Base-by-base conservation (phyloP, 2,113 vertebrate species). In the Eclectus roratus region DNA sequence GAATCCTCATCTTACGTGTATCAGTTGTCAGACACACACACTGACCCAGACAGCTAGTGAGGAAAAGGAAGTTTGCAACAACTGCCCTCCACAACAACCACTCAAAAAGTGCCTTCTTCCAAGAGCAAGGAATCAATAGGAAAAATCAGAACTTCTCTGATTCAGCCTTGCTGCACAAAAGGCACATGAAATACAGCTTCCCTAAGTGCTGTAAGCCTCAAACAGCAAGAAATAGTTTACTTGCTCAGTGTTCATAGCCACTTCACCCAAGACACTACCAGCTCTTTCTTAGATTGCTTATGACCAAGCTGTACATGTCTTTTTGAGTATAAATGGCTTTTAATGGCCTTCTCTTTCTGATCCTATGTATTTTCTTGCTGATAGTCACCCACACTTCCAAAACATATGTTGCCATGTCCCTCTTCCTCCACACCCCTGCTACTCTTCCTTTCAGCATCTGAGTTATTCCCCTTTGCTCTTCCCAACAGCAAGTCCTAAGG, bases 301-400 rank as follows among this genome's bases (percentile, higher is more conserved):
- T 13, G 27, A 25, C 17, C 37, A 81, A 50, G 35, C 18, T 44
- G 20, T 16, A 55, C 0, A 0, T 35, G 33, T 17, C 17, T 24
- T 84, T 87, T 61, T 25, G 18, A 71, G 46, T 44, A 53, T 14
- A 44, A 76, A 80, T 11, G 17, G 23, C 47, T 89, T 79, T 82
- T 56, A 72, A 43, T 47, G 18, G 18, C 63, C n/a, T 71, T 69
- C 44, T 76, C 44, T 77, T 80, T 88, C 71, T 77, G 63, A 2
- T 66, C 6, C 27, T 10, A 0, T 31, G 2, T 64, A 31, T 91
- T 85, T 82, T 66, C 43, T 53, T 83, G 53, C 71, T 73, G 33
- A 72, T 8, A 64, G 31, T 43, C n/a, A 50, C 19, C 7, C 28
- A 66, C n/a, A 41, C 17, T 41, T 79, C 35, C 64, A 83, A 88